Percentiles rank a stretch among this genome's conserved stretches.
phyloP scores from a whole-genome alignment of 1,140 invertebrate genomes.

The Spodoptera frugiperda region DNA sequence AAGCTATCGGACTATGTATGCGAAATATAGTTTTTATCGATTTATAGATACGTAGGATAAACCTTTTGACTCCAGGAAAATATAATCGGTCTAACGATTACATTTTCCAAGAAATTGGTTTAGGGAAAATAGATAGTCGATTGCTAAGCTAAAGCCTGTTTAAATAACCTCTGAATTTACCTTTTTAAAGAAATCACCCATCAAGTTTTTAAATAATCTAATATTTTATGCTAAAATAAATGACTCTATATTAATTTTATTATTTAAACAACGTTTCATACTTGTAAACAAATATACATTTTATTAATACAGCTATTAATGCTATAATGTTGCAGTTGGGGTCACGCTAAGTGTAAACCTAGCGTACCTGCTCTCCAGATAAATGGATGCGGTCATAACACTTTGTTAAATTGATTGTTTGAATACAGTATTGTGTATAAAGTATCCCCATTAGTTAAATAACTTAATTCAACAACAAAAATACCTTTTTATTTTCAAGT shows the following conservation, averaged over 20 bases:
- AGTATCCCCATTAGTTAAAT: neutral
- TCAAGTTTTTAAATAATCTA: too few relatives aligned
- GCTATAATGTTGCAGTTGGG: neutral
- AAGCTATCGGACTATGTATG: conserved; percentile 30
- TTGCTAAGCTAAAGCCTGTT: too few relatives aligned
- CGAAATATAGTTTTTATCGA: conserved; percentile 33
- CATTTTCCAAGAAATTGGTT: too few relatives aligned
- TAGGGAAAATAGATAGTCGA: too few relatives aligned
- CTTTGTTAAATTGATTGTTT: conserved; percentile 8
- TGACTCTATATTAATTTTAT: too few relatives aligned
- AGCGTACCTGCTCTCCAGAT: neutral
- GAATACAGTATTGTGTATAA: neutral
- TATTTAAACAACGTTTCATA: too few relatives aligned
- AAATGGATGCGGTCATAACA: conserved; percentile 33
- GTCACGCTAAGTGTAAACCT: neutral
- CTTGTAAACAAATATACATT: too few relatives aligned
- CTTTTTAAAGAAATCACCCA: too few relatives aligned
- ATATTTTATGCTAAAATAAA: too few relatives aligned
- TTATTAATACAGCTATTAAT: too few relatives aligned
- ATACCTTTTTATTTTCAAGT: neutral
- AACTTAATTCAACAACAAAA: too few relatives aligned
- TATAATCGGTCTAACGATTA: neutral
- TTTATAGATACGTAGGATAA: neutral
- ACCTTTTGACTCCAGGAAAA: neutral
- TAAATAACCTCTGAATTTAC: too few relatives aligned